These are phyloP conservation scores for Taphrorychus bicolor DNA, from an alignment of 2,888 invertebrate genomes.

Conservation along the genomic window DNA sequence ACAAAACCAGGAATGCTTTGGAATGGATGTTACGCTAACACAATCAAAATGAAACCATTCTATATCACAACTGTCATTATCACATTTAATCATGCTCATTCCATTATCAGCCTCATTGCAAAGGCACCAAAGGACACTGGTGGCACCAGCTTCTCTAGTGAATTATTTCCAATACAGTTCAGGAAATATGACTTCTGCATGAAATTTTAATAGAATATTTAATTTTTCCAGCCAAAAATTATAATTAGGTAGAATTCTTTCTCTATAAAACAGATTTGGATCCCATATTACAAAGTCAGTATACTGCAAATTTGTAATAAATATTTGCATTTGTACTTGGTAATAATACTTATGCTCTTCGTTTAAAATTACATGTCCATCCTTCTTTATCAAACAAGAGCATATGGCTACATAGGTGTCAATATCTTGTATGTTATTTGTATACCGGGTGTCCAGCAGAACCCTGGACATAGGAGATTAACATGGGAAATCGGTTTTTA, in stretches of 20 bases:
- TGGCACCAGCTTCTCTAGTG: constrained; percentile 17
- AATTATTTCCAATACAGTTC: constrained; percentile 32
- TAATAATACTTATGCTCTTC: constrained; percentile 34
- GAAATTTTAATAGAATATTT: constrained; percentile 12
- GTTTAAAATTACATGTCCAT: constrained; percentile 8
- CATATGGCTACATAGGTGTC: constrained; percentile 6
- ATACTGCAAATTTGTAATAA: too few species aligned
- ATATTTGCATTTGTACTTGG: constrained; percentile 39
- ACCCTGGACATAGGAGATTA: too few species aligned
- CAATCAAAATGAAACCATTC: constrained; percentile 98
- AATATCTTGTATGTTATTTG: too few species aligned
- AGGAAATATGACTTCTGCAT: constrained; percentile 31
- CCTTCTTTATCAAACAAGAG: constrained; percentile 12
- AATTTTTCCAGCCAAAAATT: constrained; percentile 24
- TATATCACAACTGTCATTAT: constrained; percentile 81
- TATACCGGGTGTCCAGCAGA: not conserved
- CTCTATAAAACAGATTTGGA: constrained; percentile 18
- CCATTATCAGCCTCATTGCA: constrained; percentile 33
- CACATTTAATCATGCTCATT: constrained; percentile 79
- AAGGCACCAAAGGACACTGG: constrained; percentile 14
- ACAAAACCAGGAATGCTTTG: constrained; percentile 53
- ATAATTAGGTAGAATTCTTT: constrained; percentile 27
- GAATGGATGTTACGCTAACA: constrained; percentile 65
- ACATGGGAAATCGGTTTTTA: too few species aligned
- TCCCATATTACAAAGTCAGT: too few species aligned